Evolutionary conservation across 2,797 vertebrate species (phyloP), one percentile per base, ranked within the genome.

Genomic region (Ataeniobius toweri): DNA sequence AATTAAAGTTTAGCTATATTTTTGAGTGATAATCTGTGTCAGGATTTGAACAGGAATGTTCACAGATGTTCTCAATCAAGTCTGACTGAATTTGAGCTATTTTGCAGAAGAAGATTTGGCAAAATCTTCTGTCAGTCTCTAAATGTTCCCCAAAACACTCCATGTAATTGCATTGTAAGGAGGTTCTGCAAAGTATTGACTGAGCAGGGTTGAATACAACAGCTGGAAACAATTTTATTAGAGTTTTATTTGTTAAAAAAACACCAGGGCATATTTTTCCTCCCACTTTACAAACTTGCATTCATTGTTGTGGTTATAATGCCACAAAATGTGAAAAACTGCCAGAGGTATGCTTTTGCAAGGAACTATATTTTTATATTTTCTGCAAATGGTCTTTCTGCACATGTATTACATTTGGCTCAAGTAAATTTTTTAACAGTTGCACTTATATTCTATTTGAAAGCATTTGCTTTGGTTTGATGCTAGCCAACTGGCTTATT

Each of bases 401-500:
- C 36, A 36, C 36, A 36, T 36, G 36, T 36, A 36, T 36, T 36
- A 36, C 36, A 36, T 36, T 36, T 36, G 36, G 36, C 36, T 36
- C 36, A 36, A 36, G 36, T 36, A 2, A 36, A 36, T 36, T 36
- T 36, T 36, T 36, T 36, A 36, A 36, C 36, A 36, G 36, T 36
- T 36, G 36, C 36, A 36, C 36, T 36, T 36, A 36, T 36, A 3
- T 36, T 36, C 36, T 36, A 36, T 36, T 36, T 36, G 36, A 36
- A 36, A 36, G 36, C 36, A 36, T 36, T 36, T 36, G 36, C 36
- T 36, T 36, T 36, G 36, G 36, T 36, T 36, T 36, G 36, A 36
- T 36, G 36, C 36, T 36, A 36, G 36, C 36, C 36, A 36, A 3
- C 36, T 61, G 14, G 55, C 24, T 77, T 82, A 84, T 88, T 58